Evolutionary conservation across 2,797 vertebrate species (phyloP).

Genomic region (Alfaro cultratus): DNA sequence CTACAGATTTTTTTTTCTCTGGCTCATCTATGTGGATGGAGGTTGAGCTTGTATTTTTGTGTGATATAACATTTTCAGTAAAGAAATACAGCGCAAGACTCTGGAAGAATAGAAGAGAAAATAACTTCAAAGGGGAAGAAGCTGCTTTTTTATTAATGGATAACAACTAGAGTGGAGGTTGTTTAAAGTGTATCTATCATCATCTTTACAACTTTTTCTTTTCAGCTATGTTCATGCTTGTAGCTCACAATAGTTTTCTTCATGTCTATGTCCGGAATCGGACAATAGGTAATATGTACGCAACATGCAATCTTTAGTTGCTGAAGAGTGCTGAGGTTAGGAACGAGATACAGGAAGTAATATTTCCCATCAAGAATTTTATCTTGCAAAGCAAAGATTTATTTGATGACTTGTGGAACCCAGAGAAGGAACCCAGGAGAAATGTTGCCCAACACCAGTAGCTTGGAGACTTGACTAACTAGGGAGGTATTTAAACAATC

Average conservation of each 20-base stretch:
- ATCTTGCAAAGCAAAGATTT: not conserved
- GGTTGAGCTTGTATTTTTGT: conserved; percentile 26
- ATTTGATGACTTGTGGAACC: not conserved
- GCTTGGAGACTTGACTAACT: not conserved
- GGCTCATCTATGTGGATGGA: conserved; percentile 62
- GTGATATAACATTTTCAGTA: conserved; percentile 13
- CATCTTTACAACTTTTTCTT: not conserved
- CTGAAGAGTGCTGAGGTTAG: not conserved
- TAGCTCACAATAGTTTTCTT: not conserved
- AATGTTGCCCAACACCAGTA: not conserved
- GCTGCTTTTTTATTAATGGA: conserved; percentile 22
- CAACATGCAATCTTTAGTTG: not conserved
- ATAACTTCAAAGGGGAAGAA: conserved; percentile 26
- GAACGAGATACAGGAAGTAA: not conserved
- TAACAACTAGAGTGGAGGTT: conserved; percentile 12
- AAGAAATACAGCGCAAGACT: conserved; percentile 13
- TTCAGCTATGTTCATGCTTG: not conserved
- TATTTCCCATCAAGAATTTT: not conserved
- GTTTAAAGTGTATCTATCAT: conserved; percentile 11
- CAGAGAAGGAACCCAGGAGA: not conserved
- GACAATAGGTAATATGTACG: not conserved
- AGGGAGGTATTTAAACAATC: not conserved
- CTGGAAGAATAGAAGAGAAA: conserved; percentile 18
- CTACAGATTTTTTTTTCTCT: conserved; percentile 80
- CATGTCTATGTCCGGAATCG: not conserved